Evolutionary conservation across 2,113 vertebrate species (phyloP), one percentile per base, ranked within the genome.

Genomic region (Chloropsis hardwickii): DNA sequence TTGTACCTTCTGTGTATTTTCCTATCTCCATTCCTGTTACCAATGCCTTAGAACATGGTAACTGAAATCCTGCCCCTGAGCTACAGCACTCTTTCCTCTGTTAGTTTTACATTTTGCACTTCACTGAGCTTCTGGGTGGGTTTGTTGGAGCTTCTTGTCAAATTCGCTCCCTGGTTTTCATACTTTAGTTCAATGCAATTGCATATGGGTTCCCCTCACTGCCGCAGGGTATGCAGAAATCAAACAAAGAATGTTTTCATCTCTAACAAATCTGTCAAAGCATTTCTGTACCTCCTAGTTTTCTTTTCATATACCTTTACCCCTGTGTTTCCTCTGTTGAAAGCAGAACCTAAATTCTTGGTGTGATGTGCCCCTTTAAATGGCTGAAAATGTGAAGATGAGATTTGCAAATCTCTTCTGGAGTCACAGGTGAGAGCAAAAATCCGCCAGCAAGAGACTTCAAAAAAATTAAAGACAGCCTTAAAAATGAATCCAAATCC

Each of bases 401-500:
- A 96, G 47, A 91, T 92, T 92, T 96, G 50, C 48, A 94, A 85
- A 84, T 81, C 73, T 85, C 69, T 90, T 88, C 66, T 61, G 84
- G 81, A 89, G 44, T 90, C 81, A 93, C 83, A 87, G 73, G 77
- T 89, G 88, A 83, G 81, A 94, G 81, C 33, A 67, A 57, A 86
- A 88, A 86, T 89, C 53, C 0, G 0, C 83, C 47, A 92, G 88
- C 77, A 79, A 93, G 86, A 90, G 86, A 92, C 91, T 92, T 95
- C 40, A 91, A 84, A 97, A 88, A 93, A 95, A 94, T 96, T 88
- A 94, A 96, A 96, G 81, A 93, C 28, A 82, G 28, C 83, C 96
- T 96, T 97, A 95, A 95, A 98, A 98, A 98, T 94, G 62, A 96
- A 97, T 97, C 93, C 90, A 84, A 95, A 93, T 92, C n/a, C 8